Conservation (phyloP, 2,797 vertebrate genomes). For the Mallotus villosus region DNA sequence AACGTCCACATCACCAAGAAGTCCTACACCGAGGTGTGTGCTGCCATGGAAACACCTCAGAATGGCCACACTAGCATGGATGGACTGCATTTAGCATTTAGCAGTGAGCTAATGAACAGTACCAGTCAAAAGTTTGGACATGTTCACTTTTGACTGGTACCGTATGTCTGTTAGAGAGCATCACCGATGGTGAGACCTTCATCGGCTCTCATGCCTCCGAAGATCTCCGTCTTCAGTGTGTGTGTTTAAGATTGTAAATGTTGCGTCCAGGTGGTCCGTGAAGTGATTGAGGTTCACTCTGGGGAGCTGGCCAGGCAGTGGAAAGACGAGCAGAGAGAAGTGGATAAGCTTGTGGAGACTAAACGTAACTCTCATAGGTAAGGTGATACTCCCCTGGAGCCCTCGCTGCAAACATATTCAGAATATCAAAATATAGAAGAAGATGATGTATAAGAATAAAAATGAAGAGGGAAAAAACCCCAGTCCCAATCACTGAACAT, state of each 20-base stretch:
- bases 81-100: too few relatives aligned
- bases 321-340: slow-evolving; percentile 76
- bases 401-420: not conserved
- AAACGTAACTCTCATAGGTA: slow-evolving; percentile 62
- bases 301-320: slow-evolving; percentile 86
- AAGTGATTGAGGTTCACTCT: slow-evolving; percentile 95
- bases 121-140: too few relatives aligned
- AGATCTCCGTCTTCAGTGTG: not conserved
- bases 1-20: slow-evolving; percentile 99
- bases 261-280: slow-evolving; percentile 85
- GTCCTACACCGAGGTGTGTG: slow-evolving; percentile 91
- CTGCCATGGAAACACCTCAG: too few relatives aligned
- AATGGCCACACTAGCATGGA: too few relatives aligned
- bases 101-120: too few relatives aligned
- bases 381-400: not conserved
- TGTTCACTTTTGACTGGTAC: too few relatives aligned
- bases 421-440: not conserved
- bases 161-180: too few relatives aligned
- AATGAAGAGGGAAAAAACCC: too few relatives aligned
- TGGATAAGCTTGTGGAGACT: slow-evolving; percentile 45
- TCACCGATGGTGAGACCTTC: too few relatives aligned
- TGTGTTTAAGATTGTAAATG: not conserved
- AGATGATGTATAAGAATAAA: too few relatives aligned
- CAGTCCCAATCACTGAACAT: too few relatives aligned
- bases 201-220: not conserved